Conservation (phyloP, 2,113 vertebrate genomes). For the Odocoileus hemionus region DNA sequence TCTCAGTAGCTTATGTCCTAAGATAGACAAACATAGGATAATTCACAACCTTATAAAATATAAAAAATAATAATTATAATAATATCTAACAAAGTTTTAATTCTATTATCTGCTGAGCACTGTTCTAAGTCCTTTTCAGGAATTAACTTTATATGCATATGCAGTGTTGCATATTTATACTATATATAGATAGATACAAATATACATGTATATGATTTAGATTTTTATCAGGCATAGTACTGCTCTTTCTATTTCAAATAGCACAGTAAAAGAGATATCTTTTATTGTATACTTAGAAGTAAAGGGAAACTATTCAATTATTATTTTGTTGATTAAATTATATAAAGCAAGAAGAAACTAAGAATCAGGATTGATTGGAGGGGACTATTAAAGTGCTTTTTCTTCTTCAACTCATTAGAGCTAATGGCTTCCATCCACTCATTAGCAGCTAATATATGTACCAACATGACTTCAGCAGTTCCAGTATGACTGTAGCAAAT, state of each 20-base stretch:
- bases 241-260: neutral
- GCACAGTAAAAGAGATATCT: neutral
- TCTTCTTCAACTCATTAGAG: neutral
- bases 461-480: neutral
- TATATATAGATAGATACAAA: neutral
- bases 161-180: neutral
- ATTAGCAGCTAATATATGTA: conserved; percentile 6
- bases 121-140: neutral
- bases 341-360: neutral
- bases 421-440: neutral
- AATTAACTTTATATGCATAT: neutral
- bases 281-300: neutral
- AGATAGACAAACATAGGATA: neutral
- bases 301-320: neutral
- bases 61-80: neutral
- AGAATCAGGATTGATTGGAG: neutral
- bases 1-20: neutral
- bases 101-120: neutral
- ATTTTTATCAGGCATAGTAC: neutral
- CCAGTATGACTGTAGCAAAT: neutral
- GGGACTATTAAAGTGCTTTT: neutral
- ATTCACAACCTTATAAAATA: neutral
- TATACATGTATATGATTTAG: neutral
- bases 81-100: neutral
- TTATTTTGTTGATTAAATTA: neutral